Evolutionary conservation across 2,888 invertebrate genomes (phyloP), one percentile per base, ranked within the genome.

Genomic region (Aporophyla nigra): DNA sequence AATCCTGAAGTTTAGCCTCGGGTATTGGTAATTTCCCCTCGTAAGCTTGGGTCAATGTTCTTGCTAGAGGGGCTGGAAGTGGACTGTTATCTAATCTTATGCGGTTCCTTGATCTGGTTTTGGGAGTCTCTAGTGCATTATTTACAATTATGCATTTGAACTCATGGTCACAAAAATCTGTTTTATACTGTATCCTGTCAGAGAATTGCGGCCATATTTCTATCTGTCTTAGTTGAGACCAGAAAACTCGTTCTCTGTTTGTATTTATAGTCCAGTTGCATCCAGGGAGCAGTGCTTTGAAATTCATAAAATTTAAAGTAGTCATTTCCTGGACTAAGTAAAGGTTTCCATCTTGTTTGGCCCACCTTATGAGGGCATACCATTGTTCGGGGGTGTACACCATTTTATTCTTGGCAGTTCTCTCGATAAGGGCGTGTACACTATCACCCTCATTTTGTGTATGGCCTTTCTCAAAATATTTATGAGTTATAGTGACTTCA

Each of bases 1-100:
- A 73, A 67, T 80, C 74, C 53, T 77, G 69, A 74, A 80, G 72
- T 76, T 80, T 76, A 53, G 75, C 76, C 43, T 76, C 63, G 59
- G 71, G 71, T 71, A 76, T 71, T 59, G 76, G 71, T 71, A 76
- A 71, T 70, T 76, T 71, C 53, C 71, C 71, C 70, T 62, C 70
- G 65, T 76, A 76, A 58, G 66, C 69, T 76, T 40, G 40, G 58
- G 75, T 76, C 65, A 76, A 70, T 76, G 63, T 76, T 76, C 76
- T 76, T 71, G 51, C 70, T 4, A 76, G 76, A 58, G 71, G 71
- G 27, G 70, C 51, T 71, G 65, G 49, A 71, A 71, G 62, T 71
- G 67, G 66, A 62, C 74, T 54, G 62, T 74, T 74, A 49, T 74
- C 74, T 69, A 69, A 56, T 63, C 62, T 14, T 49, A 7, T 69